These are phyloP conservation scores for Smithornis capensis DNA, from an alignment of 2,113 vertebrate species.

Conservation along the genomic window DNA sequence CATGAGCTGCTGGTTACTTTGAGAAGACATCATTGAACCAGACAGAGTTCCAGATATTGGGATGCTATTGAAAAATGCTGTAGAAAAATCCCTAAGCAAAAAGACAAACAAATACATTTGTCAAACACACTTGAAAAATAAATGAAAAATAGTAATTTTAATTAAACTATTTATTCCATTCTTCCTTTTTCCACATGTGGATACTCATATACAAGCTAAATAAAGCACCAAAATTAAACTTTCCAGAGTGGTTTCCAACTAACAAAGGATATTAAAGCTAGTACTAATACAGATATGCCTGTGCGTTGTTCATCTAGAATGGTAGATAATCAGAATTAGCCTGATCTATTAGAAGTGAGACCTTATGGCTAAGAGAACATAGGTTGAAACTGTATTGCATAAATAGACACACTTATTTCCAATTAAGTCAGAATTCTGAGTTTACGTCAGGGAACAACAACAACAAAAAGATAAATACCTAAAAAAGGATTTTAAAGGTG, in stretches of 20 bases:
- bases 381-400: neutral
- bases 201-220: neutral
- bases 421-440: neutral
- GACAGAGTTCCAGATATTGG: conserved; percentile 88
- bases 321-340: neutral
- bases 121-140: neutral
- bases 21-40: conserved; percentile 88
- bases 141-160: neutral
- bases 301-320: neutral
- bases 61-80: conserved; percentile 96
- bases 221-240: neutral
- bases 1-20: conserved; percentile 85
- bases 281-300: neutral
- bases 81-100: conserved; percentile 91
- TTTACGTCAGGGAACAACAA: neutral
- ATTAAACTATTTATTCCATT: neutral
- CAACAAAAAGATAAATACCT: neutral
- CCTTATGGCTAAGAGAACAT: neutral
- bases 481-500: neutral
- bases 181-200: neutral
- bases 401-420: neutral
- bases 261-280: neutral
- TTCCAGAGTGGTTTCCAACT: neutral
- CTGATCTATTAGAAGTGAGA: neutral
- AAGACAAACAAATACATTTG: neutral